Conservation (phyloP, 2,113 vertebrate genomes). For the Trogon melanurus region DNA sequence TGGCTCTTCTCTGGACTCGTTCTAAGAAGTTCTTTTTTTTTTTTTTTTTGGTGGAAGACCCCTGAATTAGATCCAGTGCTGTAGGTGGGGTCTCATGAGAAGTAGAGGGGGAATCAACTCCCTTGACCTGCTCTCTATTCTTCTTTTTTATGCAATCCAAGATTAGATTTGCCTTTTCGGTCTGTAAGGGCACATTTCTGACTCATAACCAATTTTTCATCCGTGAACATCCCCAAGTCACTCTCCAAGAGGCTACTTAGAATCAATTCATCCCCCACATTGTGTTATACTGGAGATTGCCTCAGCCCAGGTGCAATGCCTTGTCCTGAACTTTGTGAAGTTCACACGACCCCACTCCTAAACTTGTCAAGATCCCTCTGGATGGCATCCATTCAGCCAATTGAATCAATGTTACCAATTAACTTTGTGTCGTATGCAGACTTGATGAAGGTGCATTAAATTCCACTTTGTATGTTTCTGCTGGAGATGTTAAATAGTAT, state of each 20-base stretch:
- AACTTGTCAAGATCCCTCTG: not conserved
- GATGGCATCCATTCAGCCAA: not conserved
- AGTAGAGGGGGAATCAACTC: not conserved
- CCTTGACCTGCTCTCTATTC: not conserved
- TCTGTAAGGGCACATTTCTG: not conserved
- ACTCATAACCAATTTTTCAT: not conserved
- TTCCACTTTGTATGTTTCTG: not conserved
- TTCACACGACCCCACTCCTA: fast-evolving
- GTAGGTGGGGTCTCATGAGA: not conserved
- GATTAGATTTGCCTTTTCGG: not conserved
- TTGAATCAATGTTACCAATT: not conserved
- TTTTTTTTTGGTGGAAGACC: not conserved
- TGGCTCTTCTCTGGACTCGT: not conserved
- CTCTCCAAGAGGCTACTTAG: not conserved
- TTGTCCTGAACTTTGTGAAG: not conserved
- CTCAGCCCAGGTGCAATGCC: not conserved
- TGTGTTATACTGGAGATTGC: not conserved
- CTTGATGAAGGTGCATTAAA: not conserved
- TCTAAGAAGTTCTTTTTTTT: not conserved
- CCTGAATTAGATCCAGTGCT: not conserved
- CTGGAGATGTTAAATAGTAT: not conserved
- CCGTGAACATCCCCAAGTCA: not conserved
- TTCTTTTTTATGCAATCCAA: not conserved
- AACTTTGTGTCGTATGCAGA: not conserved
- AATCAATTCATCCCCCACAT: not conserved